Conservation (phyloP, 2,888 invertebrate genomes). For the Meghimatium bilineatum region DNA sequence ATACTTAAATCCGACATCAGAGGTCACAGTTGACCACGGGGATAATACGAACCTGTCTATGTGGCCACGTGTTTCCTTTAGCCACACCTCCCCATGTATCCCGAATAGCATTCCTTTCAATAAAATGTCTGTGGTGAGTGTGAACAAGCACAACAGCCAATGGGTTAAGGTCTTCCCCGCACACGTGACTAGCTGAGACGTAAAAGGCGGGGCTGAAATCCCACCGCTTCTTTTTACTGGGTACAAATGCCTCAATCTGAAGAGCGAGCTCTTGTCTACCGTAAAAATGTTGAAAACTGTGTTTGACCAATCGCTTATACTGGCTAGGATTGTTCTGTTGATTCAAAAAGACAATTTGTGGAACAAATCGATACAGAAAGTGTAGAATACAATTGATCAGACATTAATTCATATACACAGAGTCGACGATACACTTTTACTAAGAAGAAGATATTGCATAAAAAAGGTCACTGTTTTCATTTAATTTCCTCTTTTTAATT, state of each 20-base stretch:
- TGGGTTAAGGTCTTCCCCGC: conserved; percentile 26
- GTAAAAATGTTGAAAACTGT: conserved; percentile 44
- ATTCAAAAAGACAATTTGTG: too few species aligned
- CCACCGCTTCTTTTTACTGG: conserved; percentile 37
- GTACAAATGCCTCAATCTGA: conserved; percentile 40
- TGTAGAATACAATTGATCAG: too few species aligned
- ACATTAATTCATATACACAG: too few species aligned
- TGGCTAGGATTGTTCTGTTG: conserved; percentile 20
- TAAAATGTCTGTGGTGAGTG: conserved; percentile 52
- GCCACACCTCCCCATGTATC: conserved; percentile 58
- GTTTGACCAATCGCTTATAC: conserved; percentile 33
- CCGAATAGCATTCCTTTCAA: conserved; percentile 57
- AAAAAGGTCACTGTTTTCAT: too few species aligned
- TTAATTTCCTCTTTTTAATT: too few species aligned
- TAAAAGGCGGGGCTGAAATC: conserved; percentile 32
- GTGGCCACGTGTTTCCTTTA: conserved; percentile 56
- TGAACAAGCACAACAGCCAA: conserved; percentile 58
- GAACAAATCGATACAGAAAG: too few species aligned
- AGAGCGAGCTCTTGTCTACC: conserved; percentile 34
- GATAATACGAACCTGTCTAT: conserved; percentile 23
- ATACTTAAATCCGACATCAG: too few species aligned
- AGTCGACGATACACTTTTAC: too few species aligned
- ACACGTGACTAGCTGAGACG: conserved; percentile 31
- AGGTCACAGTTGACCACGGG: too few species aligned
- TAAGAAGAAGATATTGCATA: too few species aligned